Evolutionary conservation across 2,797 vertebrate species (phyloP).

Genomic region (Urophycis tenuis): DNA sequence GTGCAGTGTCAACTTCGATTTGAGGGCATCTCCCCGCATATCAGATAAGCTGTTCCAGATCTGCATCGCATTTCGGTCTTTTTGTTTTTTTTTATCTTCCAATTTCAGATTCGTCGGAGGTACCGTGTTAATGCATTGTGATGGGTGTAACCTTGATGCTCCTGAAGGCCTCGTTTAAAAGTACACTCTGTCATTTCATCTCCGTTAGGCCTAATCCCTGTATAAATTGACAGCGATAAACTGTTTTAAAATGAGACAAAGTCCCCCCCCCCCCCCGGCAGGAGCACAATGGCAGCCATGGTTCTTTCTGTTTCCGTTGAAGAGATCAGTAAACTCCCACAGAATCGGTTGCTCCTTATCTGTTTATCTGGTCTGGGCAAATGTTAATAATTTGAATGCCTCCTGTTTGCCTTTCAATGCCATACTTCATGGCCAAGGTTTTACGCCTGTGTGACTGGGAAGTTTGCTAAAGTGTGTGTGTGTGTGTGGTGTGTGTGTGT

Average conservation of each 20-base stretch:
- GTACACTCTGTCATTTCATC: background rate
- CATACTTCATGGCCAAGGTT: background rate
- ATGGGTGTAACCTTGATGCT: background rate
- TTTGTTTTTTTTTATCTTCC: background rate
- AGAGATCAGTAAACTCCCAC: background rate
- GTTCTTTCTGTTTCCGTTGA: background rate
- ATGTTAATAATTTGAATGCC: background rate
- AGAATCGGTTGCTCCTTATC: background rate
- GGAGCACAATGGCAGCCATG: background rate
- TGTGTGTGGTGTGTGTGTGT: no score
- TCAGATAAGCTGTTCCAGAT: slow-evolving; percentile 13
- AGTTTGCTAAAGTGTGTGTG: background rate
- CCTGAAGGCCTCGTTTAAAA: background rate
- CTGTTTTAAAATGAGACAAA: background rate
- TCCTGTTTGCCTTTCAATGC: background rate
- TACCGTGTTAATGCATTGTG: background rate
- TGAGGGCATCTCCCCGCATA: slow-evolving; percentile 22
- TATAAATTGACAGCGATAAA: background rate
- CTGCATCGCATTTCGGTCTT: background rate
- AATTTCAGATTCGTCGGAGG: background rate
- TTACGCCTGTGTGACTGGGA: background rate
- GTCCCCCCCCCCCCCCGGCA: background rate
- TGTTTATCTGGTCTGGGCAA: background rate
- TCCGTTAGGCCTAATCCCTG: background rate
- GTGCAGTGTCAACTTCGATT: slow-evolving; percentile 36